Conservation (phyloP, 2,888 invertebrate genomes). For the Ichneumon xanthorius region DNA sequence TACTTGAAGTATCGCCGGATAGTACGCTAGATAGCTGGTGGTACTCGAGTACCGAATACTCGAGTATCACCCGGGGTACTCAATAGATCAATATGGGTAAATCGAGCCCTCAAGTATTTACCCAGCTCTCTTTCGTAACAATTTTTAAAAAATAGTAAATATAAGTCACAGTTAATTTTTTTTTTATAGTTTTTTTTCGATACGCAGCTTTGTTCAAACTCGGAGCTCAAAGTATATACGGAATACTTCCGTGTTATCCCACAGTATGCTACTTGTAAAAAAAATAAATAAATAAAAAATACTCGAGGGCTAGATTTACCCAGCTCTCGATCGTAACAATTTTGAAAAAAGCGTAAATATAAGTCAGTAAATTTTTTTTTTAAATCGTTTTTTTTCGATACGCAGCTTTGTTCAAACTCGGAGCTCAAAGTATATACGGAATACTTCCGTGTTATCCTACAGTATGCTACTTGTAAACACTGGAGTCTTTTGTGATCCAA, state of each 20-base stretch:
- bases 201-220: not conserved
- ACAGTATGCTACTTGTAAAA: conserved; percentile 4
- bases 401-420: not conserved
- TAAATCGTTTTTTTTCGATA: not conserved
- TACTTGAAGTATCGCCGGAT: no score
- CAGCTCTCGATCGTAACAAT: not conserved
- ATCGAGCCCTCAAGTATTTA: no score
- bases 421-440: not conserved
- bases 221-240: not conserved
- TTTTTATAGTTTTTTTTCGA: not conserved
- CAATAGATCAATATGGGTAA: no score
- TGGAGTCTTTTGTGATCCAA: conserved; percentile 21
- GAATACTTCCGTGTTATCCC: not conserved
- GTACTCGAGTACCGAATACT: no score
- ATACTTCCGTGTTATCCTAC: not conserved
- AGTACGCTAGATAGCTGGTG: no score
- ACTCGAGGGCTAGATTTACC: no score
- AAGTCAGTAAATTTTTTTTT: not conserved
- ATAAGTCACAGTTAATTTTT: not conserved
- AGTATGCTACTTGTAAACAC: conserved; percentile 18
- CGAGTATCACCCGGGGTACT: no score
- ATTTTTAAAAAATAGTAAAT: no score
- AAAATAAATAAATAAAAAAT: not conserved
- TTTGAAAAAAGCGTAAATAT: not conserved
- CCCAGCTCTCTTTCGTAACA: no score